Conservation (phyloP, 2,797 vertebrate species). For the Sebastes hopkinsi region DNA sequence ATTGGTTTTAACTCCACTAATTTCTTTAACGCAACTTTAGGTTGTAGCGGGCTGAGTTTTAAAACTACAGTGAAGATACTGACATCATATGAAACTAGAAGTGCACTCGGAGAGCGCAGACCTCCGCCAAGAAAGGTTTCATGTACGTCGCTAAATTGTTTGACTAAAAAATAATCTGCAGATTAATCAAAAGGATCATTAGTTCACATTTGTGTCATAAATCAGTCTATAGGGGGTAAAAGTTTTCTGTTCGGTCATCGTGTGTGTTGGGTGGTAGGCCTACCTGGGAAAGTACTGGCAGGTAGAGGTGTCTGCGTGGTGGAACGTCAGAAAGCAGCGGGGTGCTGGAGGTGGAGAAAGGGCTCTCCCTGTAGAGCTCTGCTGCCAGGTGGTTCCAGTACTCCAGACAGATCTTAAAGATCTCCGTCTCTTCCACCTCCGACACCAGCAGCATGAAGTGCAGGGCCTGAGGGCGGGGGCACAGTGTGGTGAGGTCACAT, state of each 20-base stretch:
- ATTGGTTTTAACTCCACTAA: rapidly evolving
- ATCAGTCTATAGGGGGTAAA: neutral
- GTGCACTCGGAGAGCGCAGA: too few species aligned
- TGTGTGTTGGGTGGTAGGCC: neutral
- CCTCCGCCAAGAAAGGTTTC: too few species aligned
- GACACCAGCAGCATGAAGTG: slow-evolving; percentile 94
- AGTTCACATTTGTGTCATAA: neutral
- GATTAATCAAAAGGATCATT: neutral
- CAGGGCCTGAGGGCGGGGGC: slow-evolving; percentile 50
- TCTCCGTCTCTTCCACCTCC: slow-evolving; percentile 98
- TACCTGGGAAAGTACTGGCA: slow-evolving; percentile 96
- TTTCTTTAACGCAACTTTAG: too few species aligned
- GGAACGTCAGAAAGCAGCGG: slow-evolving; percentile 95
- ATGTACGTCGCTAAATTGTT: neutral
- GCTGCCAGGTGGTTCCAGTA: slow-evolving; percentile 99
- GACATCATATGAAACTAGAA: too few species aligned
- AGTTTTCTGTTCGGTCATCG: neutral
- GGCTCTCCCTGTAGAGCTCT: slow-evolving; percentile 96
- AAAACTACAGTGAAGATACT: too few species aligned
- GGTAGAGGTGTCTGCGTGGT: slow-evolving; percentile 93
- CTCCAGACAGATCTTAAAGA: slow-evolving; percentile 98
- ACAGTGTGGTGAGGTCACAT: neutral
- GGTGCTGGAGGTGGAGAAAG: slow-evolving; percentile 93
- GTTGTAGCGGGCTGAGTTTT: too few species aligned
- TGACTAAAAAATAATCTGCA: neutral